Evolutionary conservation across 2,797 vertebrate species (phyloP).

Genomic region (Vipera latastei): DNA sequence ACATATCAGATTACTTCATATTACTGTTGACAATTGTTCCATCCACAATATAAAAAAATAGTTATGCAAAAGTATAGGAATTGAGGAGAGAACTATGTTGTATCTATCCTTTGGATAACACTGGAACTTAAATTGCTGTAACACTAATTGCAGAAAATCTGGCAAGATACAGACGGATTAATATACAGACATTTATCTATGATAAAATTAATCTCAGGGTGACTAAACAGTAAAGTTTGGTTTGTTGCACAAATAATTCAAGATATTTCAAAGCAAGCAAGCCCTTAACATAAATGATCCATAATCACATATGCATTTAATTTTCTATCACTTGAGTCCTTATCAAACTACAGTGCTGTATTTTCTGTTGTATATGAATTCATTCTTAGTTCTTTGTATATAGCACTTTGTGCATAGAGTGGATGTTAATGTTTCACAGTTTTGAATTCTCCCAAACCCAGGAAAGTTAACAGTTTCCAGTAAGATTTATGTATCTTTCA

Average conservation of each 20-base stretch:
- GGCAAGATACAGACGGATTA: not conserved
- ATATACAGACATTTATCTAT: not conserved
- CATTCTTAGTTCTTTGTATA: not conserved
- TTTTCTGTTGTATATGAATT: not conserved
- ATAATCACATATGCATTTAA: not conserved
- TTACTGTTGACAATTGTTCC: conserved; percentile 53
- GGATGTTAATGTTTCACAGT: not conserved
- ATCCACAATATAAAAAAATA: conserved; percentile 58
- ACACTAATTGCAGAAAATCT: not conserved
- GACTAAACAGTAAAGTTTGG: not conserved
- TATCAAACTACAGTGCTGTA: not conserved
- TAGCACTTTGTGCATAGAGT: not conserved
- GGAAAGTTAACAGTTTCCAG: not conserved
- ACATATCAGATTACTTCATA: conserved; percentile 47
- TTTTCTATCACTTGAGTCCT: conserved; percentile 9
- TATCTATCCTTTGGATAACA: not conserved
- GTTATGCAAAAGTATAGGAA: not conserved
- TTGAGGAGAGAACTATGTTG: not conserved
- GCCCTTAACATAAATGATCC: not conserved
- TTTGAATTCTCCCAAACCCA: not conserved
- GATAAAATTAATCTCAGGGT: not conserved
- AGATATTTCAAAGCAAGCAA: not conserved
- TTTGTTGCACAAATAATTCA: not conserved
- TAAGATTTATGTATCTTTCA: not conserved
- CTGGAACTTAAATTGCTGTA: not conserved